Evolutionary conservation across 92 coral and sea anemone genomes (phyloP), one percentile per base, ranked within the genome.

Genomic region (Epizoanthus ramosus): DNA sequence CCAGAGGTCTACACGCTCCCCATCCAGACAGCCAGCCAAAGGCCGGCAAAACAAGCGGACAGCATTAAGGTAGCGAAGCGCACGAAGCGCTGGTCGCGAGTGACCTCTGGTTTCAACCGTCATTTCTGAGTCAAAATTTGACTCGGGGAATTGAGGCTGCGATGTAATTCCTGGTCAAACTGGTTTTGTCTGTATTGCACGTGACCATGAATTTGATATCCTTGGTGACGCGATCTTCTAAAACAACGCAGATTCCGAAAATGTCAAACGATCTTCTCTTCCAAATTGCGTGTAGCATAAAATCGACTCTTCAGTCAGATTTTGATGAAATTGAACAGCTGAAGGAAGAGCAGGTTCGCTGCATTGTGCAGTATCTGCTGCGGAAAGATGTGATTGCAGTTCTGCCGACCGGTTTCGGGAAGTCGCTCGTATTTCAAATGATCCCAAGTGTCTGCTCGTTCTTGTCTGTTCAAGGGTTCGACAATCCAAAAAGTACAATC

Each of bases 321-420:
- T 85, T 85, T 53, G 68, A 83, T 35, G 88, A 85, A 79, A 75
- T 85, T 39, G 79, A 67, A 63, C 74, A 72, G 15, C 56, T 85
- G n/a, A 85, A 57, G 67, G 75, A 60, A 71, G 28, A 65, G 66
- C 88, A 77, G 83, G 79, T 85, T 57, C 37, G 43, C 59, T 68
- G 67, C 37, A 65, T 85, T 66, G 60, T 67, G 37, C 57, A 85
- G 57, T 65, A 61, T 77, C 50, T 84, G 35, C 54, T 84, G 74
- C 19, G 75, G 19, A 84, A 75, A 60, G 82, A 75, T 59, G 87
- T 73, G 24, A 59, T 73, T 25, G 83, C 88, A 52, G 88, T 84
- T 73, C 57, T 74, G 71, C 88, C 87, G 14, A 73, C 87, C 56
- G 85, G 84, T 60, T 59, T 56, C 33, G 85, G 89, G 50, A 85